Base-by-base conservation (phyloP, 2,888 invertebrate genomes). In the Malachius bipustulatus region DNA sequence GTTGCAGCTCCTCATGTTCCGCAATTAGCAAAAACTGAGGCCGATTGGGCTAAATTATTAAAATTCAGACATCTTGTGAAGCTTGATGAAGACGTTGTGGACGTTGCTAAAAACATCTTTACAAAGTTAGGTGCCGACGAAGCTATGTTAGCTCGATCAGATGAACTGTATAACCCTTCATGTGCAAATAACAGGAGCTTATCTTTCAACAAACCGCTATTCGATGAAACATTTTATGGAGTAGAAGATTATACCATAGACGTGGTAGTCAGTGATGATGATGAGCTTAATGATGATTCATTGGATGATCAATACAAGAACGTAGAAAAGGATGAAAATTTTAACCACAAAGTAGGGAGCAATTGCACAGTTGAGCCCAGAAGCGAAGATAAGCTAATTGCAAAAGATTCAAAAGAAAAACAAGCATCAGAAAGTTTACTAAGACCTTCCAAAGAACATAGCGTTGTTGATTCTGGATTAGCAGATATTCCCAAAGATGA, bases 21-120 rank as follows among this genome's bases (percentile, higher is more conserved):
- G 2, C 45, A 38, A 16, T 36, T 63, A 29, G 54, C 50, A 1
- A 42, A 16, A n/a, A 50, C 52, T 3, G 9, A 44, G 3, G 24
- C 30, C 3, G 60, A 56, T 4, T 54, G 55, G 44, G 35, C 49
- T 1, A 55, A 49, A 40, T 32, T 62, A 4, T 35, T 60, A 6
- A 51, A 49, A 34, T 57, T 50, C 36, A 54, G 54, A 39, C 50
- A 50, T 37, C 34, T 60, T 8, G 49, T 62, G 2, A 48, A 54
- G 3, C 38, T 58, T 8, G 37, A 40, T 14, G 15, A 34, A 1
- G 27, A 47, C 26, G 16, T 33, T 6, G 14, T 16, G 1, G 46
- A 54, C 38, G 15, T 33, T 15, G 50, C 50, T 2, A 38, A 43
- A 33, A 41, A 50, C 14, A 42, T 55, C 14, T 35, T 59, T 16